These are phyloP conservation scores for Hipparchia sbordonii DNA, from an alignment of 2,888 invertebrate genomes.

Conservation along the genomic window DNA sequence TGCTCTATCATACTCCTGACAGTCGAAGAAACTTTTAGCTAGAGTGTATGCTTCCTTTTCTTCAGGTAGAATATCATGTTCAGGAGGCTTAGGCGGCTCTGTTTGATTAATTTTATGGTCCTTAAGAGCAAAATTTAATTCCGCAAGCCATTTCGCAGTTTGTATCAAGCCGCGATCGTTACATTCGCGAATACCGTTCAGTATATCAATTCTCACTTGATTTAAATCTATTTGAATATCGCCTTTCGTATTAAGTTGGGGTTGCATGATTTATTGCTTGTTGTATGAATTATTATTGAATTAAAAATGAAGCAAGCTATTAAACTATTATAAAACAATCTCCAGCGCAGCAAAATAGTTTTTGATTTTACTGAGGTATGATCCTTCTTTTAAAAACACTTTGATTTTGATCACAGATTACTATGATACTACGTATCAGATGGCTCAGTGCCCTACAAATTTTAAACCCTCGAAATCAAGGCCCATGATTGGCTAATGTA, in stretches of 20 bases:
- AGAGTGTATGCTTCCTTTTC: slow-evolving; percentile 89
- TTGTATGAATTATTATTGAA: neutral
- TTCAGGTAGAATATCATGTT: slow-evolving; percentile 77
- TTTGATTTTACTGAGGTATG: too few species aligned
- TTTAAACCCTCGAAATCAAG: too few species aligned
- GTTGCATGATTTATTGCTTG: slow-evolving; percentile 54
- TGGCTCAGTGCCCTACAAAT: too few species aligned
- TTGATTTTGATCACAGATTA: too few species aligned
- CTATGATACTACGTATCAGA: too few species aligned
- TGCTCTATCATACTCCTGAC: slow-evolving; percentile 94
- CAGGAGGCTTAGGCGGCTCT: slow-evolving; percentile 61
- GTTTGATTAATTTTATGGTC: slow-evolving; percentile 84
- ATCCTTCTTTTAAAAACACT: too few species aligned
- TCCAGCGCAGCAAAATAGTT: neutral
- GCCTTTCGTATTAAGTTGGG: slow-evolving; percentile 61
- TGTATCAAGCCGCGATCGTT: slow-evolving; percentile 90
- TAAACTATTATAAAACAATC: neutral
- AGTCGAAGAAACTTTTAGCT: slow-evolving; percentile 94
- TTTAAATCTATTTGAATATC: slow-evolving; percentile 72
- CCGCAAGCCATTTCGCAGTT: slow-evolving; percentile 94
- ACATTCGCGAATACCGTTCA: slow-evolving; percentile 84
- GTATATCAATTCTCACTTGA: slow-evolving; percentile 72
- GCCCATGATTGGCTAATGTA: too few species aligned
- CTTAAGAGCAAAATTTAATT: slow-evolving; percentile 90
- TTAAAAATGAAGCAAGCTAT: too few species aligned